Conservation (phyloP, 2,797 vertebrate genomes). For the Emys orbicularis region DNA sequence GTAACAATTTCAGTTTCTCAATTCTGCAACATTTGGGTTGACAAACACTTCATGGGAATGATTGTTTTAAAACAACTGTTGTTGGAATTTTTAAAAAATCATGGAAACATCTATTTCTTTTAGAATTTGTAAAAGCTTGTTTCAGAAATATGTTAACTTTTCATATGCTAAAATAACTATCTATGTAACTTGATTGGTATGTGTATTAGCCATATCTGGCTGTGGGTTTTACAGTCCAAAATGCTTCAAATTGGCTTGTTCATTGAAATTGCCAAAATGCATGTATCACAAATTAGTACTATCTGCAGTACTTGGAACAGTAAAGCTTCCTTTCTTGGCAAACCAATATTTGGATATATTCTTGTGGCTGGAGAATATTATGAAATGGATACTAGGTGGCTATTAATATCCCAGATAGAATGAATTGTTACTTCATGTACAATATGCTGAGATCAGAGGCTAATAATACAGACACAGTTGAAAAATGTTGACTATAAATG, state of each 20-base stretch:
- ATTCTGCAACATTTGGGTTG: not conserved
- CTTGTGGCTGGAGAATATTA: not conserved
- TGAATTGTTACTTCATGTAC: not conserved
- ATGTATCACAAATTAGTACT: not conserved
- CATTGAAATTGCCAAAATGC: not conserved
- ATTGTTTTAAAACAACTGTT: not conserved
- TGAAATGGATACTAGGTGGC: not conserved
- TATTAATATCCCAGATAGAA: not conserved
- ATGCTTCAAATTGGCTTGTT: not conserved
- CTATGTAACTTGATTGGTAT: not conserved
- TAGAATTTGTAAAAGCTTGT: not conserved
- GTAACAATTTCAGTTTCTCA: not conserved
- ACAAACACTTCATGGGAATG: fast-evolving
- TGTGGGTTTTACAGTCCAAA: not conserved
- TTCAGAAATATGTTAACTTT: too few relatives aligned
- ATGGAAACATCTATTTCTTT: not conserved
- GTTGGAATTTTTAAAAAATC: not conserved
- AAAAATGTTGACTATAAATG: not conserved
- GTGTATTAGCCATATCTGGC: not conserved
- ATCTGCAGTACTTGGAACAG: not conserved
- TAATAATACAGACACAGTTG: not conserved
- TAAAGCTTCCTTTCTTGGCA: not conserved
- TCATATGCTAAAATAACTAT: too few relatives aligned
- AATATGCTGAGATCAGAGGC: not conserved
- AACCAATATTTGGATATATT: not conserved